A percentile compares a stretch with the other conserved stretches of the same genome.
Conservation (phyloP, 2,888 invertebrate genomes). For the Eupithecia subfuscata region DNA sequence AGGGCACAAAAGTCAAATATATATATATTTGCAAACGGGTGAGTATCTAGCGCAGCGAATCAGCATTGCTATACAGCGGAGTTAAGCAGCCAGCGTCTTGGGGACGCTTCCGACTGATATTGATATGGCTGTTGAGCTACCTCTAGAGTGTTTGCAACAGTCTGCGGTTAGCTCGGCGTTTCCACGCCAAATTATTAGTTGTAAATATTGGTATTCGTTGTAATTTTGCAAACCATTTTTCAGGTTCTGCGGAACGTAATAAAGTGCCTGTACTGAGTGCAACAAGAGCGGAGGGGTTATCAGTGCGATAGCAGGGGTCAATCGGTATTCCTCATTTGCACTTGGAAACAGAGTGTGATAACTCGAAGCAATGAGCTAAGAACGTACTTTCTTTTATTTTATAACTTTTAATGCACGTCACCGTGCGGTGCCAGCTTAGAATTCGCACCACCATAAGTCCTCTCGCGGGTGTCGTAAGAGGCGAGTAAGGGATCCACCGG, state of each 20-base stretch:
- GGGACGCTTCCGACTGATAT: neutral
- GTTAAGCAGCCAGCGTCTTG: no score
- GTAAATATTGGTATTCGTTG: neutral
- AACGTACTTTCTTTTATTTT: constrained; percentile 7
- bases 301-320: constrained; percentile 24
- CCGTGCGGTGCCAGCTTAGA: no score
- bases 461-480: no score
- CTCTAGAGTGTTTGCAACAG: neutral
- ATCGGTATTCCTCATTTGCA: constrained; percentile 26
- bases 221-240: neutral
- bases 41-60: neutral
- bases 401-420: no score
- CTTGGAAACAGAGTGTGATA: constrained; percentile 29
- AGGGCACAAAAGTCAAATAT: no score
- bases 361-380: constrained; percentile 15
- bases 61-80: no score
- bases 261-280: neutral
- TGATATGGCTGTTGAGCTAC: neutral
- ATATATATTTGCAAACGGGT: neutral
- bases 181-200: neutral
- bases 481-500: no score
- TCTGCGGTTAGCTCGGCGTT: neutral
- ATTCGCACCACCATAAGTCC: no score
- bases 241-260: neutral
- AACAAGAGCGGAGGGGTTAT: constrained; percentile 19